Conservation (phyloP, 2,797 vertebrate species). For the Hippocampus kuda region DNA sequence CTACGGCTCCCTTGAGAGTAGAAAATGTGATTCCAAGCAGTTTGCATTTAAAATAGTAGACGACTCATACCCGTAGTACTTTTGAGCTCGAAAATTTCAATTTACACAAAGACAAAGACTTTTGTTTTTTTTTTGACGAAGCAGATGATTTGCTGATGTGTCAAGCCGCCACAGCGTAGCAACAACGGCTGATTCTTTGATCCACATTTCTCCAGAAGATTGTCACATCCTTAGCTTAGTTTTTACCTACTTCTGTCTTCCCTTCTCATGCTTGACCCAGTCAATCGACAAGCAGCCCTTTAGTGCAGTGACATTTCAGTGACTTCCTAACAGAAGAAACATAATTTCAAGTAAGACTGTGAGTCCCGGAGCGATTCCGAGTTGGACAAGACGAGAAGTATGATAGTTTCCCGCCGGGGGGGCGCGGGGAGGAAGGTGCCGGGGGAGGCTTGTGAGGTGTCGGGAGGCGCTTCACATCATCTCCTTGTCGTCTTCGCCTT, state of each 20-base stretch:
- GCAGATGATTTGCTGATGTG: too few species aligned
- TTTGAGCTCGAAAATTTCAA: too few species aligned
- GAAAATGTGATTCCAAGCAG: constrained; percentile 1
- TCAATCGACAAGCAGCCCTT: constrained; percentile 1
- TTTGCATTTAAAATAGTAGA: neutral
- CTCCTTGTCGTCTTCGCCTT: constrained; percentile 33
- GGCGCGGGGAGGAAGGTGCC: constrained; percentile 20
- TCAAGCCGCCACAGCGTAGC: too few species aligned
- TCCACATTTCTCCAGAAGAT: too few species aligned
- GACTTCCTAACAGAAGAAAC: constrained; percentile 20
- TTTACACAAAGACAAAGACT: too few species aligned
- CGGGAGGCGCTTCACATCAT: constrained; percentile 45
- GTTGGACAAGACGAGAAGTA: constrained; percentile 37
- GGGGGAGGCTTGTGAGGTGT: neutral
- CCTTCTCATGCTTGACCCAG: neutral
- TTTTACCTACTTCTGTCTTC: neutral
- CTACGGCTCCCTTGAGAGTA: neutral
- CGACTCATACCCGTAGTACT: too few species aligned
- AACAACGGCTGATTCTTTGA: too few species aligned
- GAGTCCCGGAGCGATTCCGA: constrained; percentile 10
- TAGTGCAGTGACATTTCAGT: constrained; percentile 11
- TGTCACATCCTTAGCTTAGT: neutral
- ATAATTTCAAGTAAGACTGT: neutral
- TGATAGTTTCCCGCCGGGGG: constrained; percentile 18
- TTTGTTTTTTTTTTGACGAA: too few species aligned